These are phyloP conservation scores for Drosophila subobscura DNA, from an alignment of 1,140 invertebrate genomes.

Conservation along the genomic window DNA sequence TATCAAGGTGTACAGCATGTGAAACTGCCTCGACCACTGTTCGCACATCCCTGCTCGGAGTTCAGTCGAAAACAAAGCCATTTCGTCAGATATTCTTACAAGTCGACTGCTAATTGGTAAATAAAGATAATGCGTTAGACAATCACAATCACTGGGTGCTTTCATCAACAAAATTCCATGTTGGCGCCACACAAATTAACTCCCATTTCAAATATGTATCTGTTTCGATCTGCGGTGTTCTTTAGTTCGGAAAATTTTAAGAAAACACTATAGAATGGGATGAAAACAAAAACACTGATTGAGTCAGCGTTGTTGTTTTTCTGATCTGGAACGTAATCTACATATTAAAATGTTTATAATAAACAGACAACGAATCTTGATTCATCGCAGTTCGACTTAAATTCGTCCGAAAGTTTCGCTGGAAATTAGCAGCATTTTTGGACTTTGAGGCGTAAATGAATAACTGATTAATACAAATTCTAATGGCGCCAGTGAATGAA, in stretches of 20 bases:
- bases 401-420: conserved; percentile 58
- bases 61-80: conserved; percentile 26
- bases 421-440: conserved; percentile 60
- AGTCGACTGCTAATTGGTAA: conserved; percentile 67
- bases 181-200: conserved; percentile 74
- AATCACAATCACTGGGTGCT: conserved; percentile 32
- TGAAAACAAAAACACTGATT: conserved; percentile 52
- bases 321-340: conserved; percentile 59
- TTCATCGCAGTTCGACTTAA: conserved; percentile 64
- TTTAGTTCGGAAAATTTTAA: conserved; percentile 54
- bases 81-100: conserved; percentile 43
- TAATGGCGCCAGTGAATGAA: conserved; percentile 56
- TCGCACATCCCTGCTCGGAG: background rate
- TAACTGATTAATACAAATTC: conserved; percentile 55
- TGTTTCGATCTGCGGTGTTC: no score
- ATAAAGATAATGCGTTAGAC: conserved; percentile 67
- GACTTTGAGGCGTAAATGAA: conserved; percentile 67
- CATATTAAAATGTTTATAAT: conserved; percentile 59
- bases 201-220: conserved; percentile 37
- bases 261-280: conserved; percentile 26
- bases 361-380: conserved; percentile 54
- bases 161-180: conserved; percentile 67
- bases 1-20: conserved; percentile 4
- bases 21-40: conserved; percentile 2
- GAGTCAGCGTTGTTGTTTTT: conserved; percentile 56